Base-by-base conservation (phyloP, 2,797 vertebrate species). In the Hozukius guyotensis region DNA sequence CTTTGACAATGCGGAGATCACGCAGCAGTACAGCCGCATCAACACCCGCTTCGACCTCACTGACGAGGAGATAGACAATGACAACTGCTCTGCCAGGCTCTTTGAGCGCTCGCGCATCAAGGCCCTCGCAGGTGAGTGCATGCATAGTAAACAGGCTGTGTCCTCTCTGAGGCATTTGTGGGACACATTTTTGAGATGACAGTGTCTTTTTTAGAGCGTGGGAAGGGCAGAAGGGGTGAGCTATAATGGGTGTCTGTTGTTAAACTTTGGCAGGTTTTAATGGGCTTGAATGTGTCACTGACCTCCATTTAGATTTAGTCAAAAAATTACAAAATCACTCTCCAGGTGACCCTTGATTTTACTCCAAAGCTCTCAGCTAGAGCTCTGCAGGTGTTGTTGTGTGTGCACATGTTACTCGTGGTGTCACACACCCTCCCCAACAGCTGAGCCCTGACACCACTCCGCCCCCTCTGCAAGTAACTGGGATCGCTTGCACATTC, bases 41-140 rank as follows among this genome's bases (percentile, higher is more conserved):
- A 99, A 98, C 81, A 96, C 95, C 24, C 98, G 97, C 89, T 99
- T 98, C 87, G 97, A 97, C 1, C 93, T 97, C 56, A 93, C 90
- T 0, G 97, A 98, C 0, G 97, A 98, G 77, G 98, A 99, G 67
- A 95, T 99, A 71, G 98, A 99, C 96, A 99, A 99, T 1, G 99
- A 99, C 96, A 98, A 98, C 96, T 97, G 97, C 96, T 99, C 98
- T 0, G 98, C 97, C 0, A 92, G 98, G 72, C 96, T 98, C 60
- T 99, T 99, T 2, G 98, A 99, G 91, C 97, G 99, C 88, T 99
- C 99, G 49, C 97, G 99, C 94, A 99, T 99, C 96, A 99, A 99
- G 94, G 97, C 98, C 57, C 96, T 99, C 59, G 98, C 98, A 97
- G 99, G 98, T 99, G 93, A 83, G 92, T 77, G 77, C 16, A 24